phyloP scores from a whole-genome alignment of 2,888 invertebrate genomes.

The Ypsolopha scabrella region DNA sequence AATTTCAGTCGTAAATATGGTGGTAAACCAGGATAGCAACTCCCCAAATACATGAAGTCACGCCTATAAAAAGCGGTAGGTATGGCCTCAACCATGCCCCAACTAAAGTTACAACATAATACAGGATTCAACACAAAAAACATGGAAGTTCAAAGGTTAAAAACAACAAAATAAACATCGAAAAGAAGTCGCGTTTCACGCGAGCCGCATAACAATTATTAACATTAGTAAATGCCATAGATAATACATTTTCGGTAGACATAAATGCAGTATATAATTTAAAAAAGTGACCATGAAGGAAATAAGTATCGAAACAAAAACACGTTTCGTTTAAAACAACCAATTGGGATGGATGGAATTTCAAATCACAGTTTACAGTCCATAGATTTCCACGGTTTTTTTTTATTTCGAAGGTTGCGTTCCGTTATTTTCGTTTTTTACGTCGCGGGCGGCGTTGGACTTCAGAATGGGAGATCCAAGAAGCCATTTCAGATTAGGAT shows the following conservation, averaged over 20 bases:
- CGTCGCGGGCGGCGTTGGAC: conserved; percentile 68
- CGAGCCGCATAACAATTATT: conserved; percentile 21
- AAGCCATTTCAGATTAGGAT: conserved; percentile 44
- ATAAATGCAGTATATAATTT: conserved; percentile 13
- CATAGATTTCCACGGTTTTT: conserved; percentile 16
- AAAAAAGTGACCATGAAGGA: conserved; percentile 22
- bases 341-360: conserved; percentile 15
- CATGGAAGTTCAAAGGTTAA: conserved; percentile 13
- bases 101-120: conserved; percentile 47
- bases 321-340: background rate
- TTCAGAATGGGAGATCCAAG: conserved; percentile 59
- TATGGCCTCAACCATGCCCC: conserved; percentile 71
- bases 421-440: conserved; percentile 65
- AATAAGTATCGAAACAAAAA: conserved; percentile 9
- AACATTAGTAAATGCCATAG: conserved; percentile 45
- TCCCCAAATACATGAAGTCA: conserved; percentile 92
- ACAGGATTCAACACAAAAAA: conserved; percentile 23
- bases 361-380: conserved; percentile 48
- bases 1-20: conserved; percentile 44
- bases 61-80: conserved; percentile 87
- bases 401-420: conserved; percentile 10
- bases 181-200: conserved; percentile 24
- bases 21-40: conserved; percentile 62
- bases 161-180: conserved; percentile 11
- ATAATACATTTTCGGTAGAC: conserved; percentile 33